phyloP scores from a whole-genome alignment of 2,888 invertebrate species.

The Lasioglossum malachurum region DNA sequence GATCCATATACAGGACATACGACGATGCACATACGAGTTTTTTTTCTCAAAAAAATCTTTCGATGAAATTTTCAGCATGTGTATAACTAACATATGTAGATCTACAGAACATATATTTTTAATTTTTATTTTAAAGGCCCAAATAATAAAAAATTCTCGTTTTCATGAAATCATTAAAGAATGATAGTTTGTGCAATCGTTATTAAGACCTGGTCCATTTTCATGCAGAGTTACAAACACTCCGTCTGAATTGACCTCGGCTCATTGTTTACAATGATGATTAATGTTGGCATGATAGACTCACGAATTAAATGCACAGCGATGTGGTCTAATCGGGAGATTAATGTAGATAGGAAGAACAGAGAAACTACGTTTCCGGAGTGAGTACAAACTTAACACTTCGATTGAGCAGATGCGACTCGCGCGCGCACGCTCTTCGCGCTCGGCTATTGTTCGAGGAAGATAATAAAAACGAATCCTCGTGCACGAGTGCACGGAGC shows the following conservation, averaged over 20 bases:
- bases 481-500: background rate
- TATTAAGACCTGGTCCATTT: no score
- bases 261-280: background rate
- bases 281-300: background rate
- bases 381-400: background rate
- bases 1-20: background rate
- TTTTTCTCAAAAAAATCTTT: no score
- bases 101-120: no score
- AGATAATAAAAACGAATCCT: constrained; percentile 39
- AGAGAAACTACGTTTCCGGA: constrained; percentile 19
- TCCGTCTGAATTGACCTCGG: background rate
- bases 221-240: no score
- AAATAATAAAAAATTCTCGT: no score
- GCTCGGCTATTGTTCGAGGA: constrained; percentile 29
- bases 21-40: no score
- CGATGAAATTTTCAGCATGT: no score
- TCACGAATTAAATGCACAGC: background rate
- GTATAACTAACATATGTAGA: no score
- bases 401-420: constrained; percentile 31
- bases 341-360: background rate
- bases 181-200: no score
- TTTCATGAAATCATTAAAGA: background rate
- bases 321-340: background rate
- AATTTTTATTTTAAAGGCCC: no score
- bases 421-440: background rate